Evolutionary conservation across 2,797 vertebrate species (phyloP), one percentile per base, ranked within the genome.

Genomic region (Hylomyscus alleni): DNA sequence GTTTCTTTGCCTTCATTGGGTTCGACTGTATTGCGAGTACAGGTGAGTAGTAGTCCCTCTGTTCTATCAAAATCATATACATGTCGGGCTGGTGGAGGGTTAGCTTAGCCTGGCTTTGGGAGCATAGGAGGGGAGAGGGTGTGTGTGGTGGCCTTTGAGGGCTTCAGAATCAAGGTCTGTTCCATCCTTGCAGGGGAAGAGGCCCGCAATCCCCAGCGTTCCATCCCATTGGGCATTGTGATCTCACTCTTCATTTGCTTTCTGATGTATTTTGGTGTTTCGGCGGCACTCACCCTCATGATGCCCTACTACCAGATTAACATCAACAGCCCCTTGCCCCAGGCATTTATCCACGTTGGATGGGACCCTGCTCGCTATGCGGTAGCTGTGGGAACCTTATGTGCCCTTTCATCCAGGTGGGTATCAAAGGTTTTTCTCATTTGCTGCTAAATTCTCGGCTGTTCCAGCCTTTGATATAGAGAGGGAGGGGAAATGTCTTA

Each of bases 21-120:
- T 99, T 99, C 20, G 99, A 99, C 97, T 99, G 99, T 98, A 99
- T 99, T 4, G 99, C 99, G 17, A 99, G 99, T 1, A 99, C 99
- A 98, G 99, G 99, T 99, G 67, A n/a, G 98, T 95, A 98, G 95
- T 0, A 0, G 1, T 31, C 2, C 82, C 76, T 60, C 69, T 17
- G 81, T 52, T 82, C 84, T 95, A 50, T 90, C 87, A 52, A 93
- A 89, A 89, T 24, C 24, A 47, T 14, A 54, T 75, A 14, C 60
- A 17, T 7, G 22, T 14, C 2, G 13, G 31, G 5, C 0, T 22
- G 15, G 24, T 77, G 11, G 54, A 15, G 60, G 44, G 6, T 11
- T 73, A 10, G 40, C 26, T 11, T 73, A 10, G 40, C 31, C 13
- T 44, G 77, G 93, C 40, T 62, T 37, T 2, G 58, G 60, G 86